These are phyloP conservation scores for Chionodraco myersi DNA, from an alignment of 2,113 vertebrate species.

Conservation along the genomic window DNA sequence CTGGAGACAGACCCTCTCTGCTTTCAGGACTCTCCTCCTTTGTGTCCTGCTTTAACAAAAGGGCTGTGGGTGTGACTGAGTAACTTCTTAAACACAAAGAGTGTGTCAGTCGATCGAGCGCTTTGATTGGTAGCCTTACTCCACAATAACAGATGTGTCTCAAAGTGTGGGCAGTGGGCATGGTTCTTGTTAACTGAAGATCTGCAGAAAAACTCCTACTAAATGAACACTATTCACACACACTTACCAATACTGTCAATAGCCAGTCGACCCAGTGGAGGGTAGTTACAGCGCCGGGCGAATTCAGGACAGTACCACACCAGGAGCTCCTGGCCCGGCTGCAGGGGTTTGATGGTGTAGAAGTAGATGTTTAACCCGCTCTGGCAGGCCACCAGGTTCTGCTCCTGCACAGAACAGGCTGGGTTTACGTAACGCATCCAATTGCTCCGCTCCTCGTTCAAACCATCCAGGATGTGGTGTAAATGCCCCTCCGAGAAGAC, in stretches of 20 bases:
- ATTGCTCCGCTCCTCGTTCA: constrained; percentile 92
- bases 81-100: constrained; percentile 76
- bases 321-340: constrained; percentile 91
- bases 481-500: constrained; percentile 90
- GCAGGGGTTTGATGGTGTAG: constrained; percentile 92
- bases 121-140: constrained; percentile 56
- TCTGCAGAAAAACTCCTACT: background rate
- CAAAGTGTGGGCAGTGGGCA: constrained; percentile 19
- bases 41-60: constrained; percentile 70
- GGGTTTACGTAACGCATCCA: constrained; percentile 99
- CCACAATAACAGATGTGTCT: constrained; percentile 39
- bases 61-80: constrained; percentile 68
- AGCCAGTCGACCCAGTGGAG: constrained; percentile 76
- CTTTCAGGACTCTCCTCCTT: constrained; percentile 66
- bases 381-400: constrained; percentile 96
- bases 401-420: constrained; percentile 86
- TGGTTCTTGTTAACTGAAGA: constrained; percentile 22
- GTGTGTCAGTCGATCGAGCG: constrained; percentile 35
- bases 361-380: constrained; percentile 94
- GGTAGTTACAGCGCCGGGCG: constrained; percentile 90
- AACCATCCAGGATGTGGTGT: constrained; percentile 93
- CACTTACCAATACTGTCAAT: constrained; percentile 59
- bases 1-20: constrained; percentile 67
- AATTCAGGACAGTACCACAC: constrained; percentile 96
- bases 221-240: background rate